Percentiles rank a stretch among this genome's conserved stretches.
Conservation (phyloP, 2,797 vertebrate genomes). For the Capromys pilorides region DNA sequence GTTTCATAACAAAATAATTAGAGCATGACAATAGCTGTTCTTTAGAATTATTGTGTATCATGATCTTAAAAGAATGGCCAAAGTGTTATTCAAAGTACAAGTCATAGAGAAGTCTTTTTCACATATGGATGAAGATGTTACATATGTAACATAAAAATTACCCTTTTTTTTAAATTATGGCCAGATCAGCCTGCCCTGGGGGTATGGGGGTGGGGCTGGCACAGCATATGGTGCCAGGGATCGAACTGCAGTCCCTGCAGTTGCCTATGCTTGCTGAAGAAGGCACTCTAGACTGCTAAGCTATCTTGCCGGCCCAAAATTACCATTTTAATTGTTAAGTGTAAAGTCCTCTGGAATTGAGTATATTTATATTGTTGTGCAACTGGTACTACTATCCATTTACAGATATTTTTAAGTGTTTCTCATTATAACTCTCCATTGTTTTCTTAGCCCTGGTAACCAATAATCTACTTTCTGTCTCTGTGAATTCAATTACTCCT, state of each 20-base stretch:
- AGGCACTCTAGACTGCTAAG: too few relatives aligned
- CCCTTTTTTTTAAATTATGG: too few relatives aligned
- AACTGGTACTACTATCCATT: background rate
- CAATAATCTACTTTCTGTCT: constrained; percentile 44
- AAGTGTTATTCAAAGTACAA: background rate
- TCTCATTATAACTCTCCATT: background rate
- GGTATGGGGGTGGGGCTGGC: too few relatives aligned
- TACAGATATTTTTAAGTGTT: constrained; percentile 7
- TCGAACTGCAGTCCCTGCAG: too few relatives aligned
- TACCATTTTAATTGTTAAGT: background rate
- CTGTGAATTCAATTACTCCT: constrained; percentile 30
- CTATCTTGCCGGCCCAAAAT: too few relatives aligned
- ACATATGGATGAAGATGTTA: background rate
- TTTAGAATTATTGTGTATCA: background rate
- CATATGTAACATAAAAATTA: background rate
- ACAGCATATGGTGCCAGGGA: too few relatives aligned
- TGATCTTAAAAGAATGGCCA: background rate
- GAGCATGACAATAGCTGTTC: background rate
- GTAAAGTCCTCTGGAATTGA: background rate
- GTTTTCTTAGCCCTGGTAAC: background rate
- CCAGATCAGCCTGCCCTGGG: too few relatives aligned
- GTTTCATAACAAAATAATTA: background rate
- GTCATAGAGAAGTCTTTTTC: background rate
- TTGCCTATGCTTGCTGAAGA: too few relatives aligned
- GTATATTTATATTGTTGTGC: background rate